Conservation (phyloP, 1,140 invertebrate species). For the Gonatopus flavifemur region DNA sequence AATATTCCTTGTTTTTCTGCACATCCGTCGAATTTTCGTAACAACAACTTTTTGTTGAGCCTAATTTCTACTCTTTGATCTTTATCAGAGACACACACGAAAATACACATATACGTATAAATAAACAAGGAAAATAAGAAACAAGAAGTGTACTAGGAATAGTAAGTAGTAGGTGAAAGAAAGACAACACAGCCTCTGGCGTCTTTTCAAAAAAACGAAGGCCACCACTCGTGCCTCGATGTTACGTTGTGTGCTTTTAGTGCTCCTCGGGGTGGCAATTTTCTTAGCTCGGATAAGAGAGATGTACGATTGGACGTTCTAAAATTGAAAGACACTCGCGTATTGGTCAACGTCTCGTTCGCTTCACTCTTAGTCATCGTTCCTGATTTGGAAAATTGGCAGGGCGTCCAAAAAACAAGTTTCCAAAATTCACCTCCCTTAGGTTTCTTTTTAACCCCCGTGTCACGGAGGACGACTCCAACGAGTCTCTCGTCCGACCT, state of each 20-base stretch:
- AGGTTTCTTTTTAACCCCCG: too few relatives aligned
- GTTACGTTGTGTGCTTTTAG: slow-evolving; percentile 15
- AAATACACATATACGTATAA: too few relatives aligned
- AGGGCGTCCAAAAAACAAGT: slow-evolving; percentile 35
- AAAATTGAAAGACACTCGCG: slow-evolving; percentile 21
- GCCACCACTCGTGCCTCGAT: not conserved
- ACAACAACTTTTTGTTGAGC: too few relatives aligned
- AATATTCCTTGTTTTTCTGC: too few relatives aligned
- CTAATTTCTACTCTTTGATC: too few relatives aligned
- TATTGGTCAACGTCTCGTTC: slow-evolving; percentile 21
- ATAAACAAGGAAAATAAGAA: too few relatives aligned
- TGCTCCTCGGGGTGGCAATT: slow-evolving; percentile 33
- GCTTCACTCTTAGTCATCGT: slow-evolving; percentile 37
- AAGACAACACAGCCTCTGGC: slow-evolving; percentile 9
- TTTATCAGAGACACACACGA: too few relatives aligned
- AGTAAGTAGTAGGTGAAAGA: too few relatives aligned
- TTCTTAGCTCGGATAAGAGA: slow-evolving; percentile 22
- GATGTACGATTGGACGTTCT: slow-evolving; percentile 34
- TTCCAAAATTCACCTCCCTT: slow-evolving; percentile 27
- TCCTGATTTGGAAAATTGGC: slow-evolving; percentile 43
- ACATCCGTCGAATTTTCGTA: too few relatives aligned
- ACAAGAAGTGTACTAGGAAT: too few relatives aligned
- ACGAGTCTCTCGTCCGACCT: too few relatives aligned
- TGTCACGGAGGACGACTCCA: too few relatives aligned
- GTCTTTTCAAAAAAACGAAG: slow-evolving; percentile 14